Evolutionary conservation across 2,888 invertebrate species (phyloP).

Genomic region (Thymelicus sylvestris): DNA sequence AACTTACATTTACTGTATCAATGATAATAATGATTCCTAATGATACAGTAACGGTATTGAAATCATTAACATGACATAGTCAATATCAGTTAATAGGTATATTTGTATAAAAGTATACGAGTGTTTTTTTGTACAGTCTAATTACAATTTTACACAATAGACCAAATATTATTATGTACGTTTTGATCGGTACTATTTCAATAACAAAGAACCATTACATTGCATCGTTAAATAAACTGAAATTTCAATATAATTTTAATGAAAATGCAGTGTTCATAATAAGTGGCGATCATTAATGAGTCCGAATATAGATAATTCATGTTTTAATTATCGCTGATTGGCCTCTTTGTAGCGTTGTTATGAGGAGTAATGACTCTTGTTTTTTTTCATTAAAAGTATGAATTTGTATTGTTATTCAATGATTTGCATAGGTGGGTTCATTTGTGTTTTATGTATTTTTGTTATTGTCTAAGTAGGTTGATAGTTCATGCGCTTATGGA

Average conservation of each 20-base stretch:
- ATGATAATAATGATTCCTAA: too few species aligned
- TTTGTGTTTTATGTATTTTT: too few species aligned
- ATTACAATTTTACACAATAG: not conserved
- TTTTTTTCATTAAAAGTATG: constrained; percentile 11
- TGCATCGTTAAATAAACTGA: not conserved
- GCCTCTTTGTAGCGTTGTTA: constrained; percentile 15
- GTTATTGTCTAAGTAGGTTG: too few species aligned
- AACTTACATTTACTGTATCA: too few species aligned
- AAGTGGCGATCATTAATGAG: constrained; percentile 6
- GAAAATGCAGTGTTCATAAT: constrained; percentile 9
- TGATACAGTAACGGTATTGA: too few species aligned
- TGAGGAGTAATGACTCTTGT: constrained; percentile 16
- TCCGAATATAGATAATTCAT: constrained; percentile 18
- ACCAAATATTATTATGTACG: not conserved
- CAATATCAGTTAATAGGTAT: too few species aligned
- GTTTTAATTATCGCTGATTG: constrained; percentile 19
- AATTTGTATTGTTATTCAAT: not conserved
- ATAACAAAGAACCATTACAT: constrained; percentile 2
- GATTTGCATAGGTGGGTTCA: not conserved
- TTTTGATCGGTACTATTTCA: not conserved
- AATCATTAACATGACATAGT: too few species aligned
- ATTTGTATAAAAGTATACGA: too few species aligned
- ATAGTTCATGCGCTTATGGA: too few species aligned
- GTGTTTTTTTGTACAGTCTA: not conserved
- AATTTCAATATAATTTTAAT: constrained; percentile 8